Conservation (phyloP, 1,140 invertebrate species). For the Hycleus phaleratus region DNA sequence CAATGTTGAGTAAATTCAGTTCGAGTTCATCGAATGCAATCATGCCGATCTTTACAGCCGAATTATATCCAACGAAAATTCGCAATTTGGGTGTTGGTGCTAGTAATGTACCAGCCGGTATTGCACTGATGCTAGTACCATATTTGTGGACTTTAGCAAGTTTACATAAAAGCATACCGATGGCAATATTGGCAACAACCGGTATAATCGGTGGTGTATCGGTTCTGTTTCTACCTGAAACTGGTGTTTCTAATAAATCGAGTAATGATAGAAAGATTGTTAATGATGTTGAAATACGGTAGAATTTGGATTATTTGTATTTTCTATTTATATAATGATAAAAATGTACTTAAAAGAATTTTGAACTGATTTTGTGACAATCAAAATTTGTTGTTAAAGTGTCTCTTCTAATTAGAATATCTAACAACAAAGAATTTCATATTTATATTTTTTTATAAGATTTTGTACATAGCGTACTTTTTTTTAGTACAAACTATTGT, state of each 20-base stretch:
- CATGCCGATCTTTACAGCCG: constrained; percentile 64
- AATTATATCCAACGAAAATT: constrained; percentile 64
- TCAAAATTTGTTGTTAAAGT: too few species aligned
- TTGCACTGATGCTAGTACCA: constrained; percentile 62
- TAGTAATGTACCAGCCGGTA: constrained; percentile 59
- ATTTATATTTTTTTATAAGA: too few species aligned
- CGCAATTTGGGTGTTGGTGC: constrained; percentile 65
- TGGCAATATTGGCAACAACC: constrained; percentile 52
- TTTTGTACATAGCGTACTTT: too few species aligned
- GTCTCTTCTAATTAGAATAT: too few species aligned
- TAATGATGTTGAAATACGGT: too few species aligned
- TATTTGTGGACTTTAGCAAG: constrained; percentile 64
- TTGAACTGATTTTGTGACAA: too few species aligned
- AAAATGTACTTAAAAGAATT: too few species aligned
- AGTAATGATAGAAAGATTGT: too few species aligned
- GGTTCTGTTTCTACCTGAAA: constrained; percentile 53
- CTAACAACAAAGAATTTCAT: too few species aligned
- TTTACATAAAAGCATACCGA: constrained; percentile 50
- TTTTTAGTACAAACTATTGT: too few species aligned
- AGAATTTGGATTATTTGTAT: too few species aligned
- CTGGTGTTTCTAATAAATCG: constrained; percentile 31
- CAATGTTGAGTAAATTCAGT: constrained; percentile 54
- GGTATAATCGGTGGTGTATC: constrained; percentile 54
- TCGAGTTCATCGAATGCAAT: constrained; percentile 63
- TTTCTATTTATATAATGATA: too few species aligned